These are phyloP conservation scores for Cottus gobio DNA, from an alignment of 2,113 vertebrate species.

Conservation along the genomic window DNA sequence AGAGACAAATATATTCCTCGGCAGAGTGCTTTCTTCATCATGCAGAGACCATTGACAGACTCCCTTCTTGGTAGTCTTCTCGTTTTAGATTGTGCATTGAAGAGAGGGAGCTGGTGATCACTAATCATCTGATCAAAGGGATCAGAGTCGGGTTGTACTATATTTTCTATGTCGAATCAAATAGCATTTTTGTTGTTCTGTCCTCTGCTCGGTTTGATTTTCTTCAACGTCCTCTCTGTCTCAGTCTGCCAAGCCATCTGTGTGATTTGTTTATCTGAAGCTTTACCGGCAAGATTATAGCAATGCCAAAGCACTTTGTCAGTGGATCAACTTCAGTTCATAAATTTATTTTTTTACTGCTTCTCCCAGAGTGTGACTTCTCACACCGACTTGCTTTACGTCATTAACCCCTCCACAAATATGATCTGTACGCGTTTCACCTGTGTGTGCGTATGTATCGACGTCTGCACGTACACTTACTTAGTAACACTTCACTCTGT, in stretches of 20 bases:
- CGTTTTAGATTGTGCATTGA: not conserved
- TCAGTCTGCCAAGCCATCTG: slow-evolving; percentile 17
- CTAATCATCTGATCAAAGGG: not conserved
- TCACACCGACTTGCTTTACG: not conserved
- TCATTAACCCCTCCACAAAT: slow-evolving; percentile 11
- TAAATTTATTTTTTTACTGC: not conserved
- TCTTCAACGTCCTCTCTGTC: not conserved
- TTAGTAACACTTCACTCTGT: slow-evolving; percentile 26
- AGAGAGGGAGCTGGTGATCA: not conserved
- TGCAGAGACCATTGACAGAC: not conserved
- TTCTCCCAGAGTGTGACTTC: slow-evolving; percentile 4
- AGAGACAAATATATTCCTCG: not conserved
- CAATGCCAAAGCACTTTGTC: not conserved
- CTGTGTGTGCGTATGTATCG: slow-evolving; percentile 25
- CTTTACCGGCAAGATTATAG: not conserved
- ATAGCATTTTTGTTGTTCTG: not conserved
- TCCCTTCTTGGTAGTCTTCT: not conserved
- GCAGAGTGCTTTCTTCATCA: not conserved
- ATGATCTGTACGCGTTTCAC: not conserved
- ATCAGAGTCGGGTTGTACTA: not conserved
- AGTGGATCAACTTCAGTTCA: not conserved
- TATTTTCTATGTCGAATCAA: not conserved
- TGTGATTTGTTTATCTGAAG: not conserved
- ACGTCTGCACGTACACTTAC: not conserved
- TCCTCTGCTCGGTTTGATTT: slow-evolving; percentile 27